Percentiles rank a stretch among this genome's conserved stretches.
Conservation (phyloP, 2,888 invertebrate genomes). For the Coelopa pilipes region DNA sequence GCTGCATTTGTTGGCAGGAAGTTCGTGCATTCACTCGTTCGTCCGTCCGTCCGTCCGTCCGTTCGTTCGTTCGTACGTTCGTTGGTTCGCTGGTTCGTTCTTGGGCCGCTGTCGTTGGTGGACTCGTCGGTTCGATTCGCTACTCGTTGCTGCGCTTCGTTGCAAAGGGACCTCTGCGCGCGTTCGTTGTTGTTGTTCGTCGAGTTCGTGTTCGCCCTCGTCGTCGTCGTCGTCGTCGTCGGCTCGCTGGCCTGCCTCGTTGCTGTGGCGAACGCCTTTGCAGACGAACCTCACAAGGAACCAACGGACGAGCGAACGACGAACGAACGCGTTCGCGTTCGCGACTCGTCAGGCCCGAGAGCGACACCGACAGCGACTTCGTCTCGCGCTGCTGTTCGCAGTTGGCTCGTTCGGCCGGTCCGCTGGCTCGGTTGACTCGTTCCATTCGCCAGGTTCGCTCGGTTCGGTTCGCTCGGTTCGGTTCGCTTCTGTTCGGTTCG, state of each 20-base stretch:
- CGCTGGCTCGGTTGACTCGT: too few relatives aligned
- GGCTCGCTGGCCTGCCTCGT: too few relatives aligned
- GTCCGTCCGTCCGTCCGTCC: too few relatives aligned
- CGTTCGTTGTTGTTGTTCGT: constrained; percentile 39
- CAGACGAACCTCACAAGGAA: too few relatives aligned
- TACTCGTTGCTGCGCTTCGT: neutral
- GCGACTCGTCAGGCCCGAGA: constrained; percentile 18
- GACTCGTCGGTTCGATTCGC: constrained; percentile 19
- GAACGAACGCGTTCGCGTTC: constrained; percentile 12
- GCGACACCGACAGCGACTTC: neutral
- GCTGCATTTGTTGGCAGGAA: constrained; percentile 27
- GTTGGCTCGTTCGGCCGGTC: constrained; percentile 44
- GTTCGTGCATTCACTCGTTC: constrained; percentile 32
- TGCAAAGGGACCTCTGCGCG: neutral
- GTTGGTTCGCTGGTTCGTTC: constrained; percentile 14
- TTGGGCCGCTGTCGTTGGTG: constrained; percentile 8
- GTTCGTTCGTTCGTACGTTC: constrained; percentile 30
- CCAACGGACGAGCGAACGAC: constrained; percentile 5
- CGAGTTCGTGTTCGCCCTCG: constrained; percentile 28
- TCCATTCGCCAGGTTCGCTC: constrained; percentile 24
- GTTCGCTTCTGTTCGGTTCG: constrained; percentile 38
- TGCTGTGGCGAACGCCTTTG: too few relatives aligned
- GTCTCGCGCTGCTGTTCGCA: constrained; percentile 45
- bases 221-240: too few relatives aligned
- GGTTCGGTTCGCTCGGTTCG: constrained; percentile 41